A percentile compares a stretch with the other conserved stretches of the same genome.
These are phyloP conservation scores for Serripes groenlandicus DNA, from an alignment of 2,888 invertebrate genomes.

Conservation along the genomic window DNA sequence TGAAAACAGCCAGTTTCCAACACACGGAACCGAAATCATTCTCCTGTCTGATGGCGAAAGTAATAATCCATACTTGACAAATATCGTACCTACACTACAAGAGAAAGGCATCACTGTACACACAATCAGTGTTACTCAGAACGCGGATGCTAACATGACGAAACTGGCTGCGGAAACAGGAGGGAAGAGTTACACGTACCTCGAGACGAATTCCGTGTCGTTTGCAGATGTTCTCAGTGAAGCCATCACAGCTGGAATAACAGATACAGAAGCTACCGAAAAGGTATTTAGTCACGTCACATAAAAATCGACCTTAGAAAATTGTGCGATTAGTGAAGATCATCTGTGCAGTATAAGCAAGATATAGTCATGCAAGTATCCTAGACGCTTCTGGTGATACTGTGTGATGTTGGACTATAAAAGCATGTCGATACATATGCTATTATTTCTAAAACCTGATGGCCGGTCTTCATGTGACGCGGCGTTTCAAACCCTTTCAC, in stretches of 20 bases:
- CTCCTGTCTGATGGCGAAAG: constrained; percentile 33
- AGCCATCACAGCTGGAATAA: constrained; percentile 5
- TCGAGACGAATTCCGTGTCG: constrained; percentile 21
- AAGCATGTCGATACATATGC: too few relatives aligned
- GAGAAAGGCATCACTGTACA: constrained; percentile 24
- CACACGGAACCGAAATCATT: constrained; percentile 27
- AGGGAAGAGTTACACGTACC: constrained; percentile 25
- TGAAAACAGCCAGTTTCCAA: not conserved
- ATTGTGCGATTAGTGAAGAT: too few relatives aligned
- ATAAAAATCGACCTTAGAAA: too few relatives aligned
- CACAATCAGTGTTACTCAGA: constrained; percentile 26
- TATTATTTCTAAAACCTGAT: too few relatives aligned
- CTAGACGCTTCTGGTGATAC: too few relatives aligned
- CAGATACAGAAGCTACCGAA: too few relatives aligned
- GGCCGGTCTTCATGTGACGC: too few relatives aligned
- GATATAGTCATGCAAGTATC: too few relatives aligned
- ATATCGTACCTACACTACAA: not conserved
- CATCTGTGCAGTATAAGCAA: too few relatives aligned
- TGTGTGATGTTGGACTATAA: too few relatives aligned
- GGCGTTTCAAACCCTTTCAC: too few relatives aligned
- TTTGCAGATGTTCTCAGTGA: constrained; percentile 32
- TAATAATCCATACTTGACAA: constrained; percentile 16
- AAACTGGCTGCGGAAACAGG: constrained; percentile 7
- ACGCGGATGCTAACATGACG: constrained; percentile 20
- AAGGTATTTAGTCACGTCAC: too few relatives aligned